phyloP scores from a whole-genome alignment of 2,888 invertebrate species.

The Chloroclysta siterata region DNA sequence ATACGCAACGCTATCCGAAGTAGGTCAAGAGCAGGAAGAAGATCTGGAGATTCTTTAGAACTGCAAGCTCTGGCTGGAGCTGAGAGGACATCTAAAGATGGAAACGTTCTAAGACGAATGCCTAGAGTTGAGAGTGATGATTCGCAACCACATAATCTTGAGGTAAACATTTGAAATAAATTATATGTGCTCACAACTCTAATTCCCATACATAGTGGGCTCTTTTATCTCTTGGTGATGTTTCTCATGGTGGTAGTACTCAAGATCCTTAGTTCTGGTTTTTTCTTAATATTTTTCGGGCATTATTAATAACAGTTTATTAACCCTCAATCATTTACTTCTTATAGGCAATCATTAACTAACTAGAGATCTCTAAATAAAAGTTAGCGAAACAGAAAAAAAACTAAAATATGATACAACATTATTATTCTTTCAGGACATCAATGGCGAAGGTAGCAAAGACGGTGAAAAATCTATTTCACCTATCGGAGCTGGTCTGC shows the following conservation, averaged over 20 bases:
- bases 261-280: background rate
- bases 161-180: constrained; percentile 49
- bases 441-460: constrained; percentile 73
- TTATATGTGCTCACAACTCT: background rate
- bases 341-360: no score
- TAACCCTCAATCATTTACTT: no score
- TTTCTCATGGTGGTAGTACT: background rate
- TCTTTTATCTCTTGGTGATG: background rate
- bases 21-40: constrained; percentile 81
- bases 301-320: no score
- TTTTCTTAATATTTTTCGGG: no score
- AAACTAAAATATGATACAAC: no score
- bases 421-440: constrained; percentile 58
- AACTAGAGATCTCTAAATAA: no score
- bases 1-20: constrained; percentile 85
- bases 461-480: constrained; percentile 87
- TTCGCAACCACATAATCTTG: constrained; percentile 77
- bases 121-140: constrained; percentile 90
- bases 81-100: constrained; percentile 74
- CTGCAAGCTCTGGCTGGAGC: constrained; percentile 70
- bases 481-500: constrained; percentile 93
- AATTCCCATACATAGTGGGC: background rate
- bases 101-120: constrained; percentile 88
- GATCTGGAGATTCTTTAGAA: constrained; percentile 88
- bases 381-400: no score